These are phyloP conservation scores for Nematolebias whitei DNA, from an alignment of 2,113 vertebrate genomes.

Conservation along the genomic window DNA sequence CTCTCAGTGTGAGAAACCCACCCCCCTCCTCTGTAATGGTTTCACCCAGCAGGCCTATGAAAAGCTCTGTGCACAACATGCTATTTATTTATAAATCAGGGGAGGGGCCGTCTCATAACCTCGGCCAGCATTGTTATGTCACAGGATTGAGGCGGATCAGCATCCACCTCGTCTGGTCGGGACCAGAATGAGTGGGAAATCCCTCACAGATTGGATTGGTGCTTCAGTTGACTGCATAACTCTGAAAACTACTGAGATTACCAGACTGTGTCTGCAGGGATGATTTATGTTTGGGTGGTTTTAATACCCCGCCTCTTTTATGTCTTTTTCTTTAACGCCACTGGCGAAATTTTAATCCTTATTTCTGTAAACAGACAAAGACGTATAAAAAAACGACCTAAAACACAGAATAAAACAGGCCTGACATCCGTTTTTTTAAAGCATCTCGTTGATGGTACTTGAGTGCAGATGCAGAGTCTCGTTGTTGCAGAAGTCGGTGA, in stretches of 20 bases:
- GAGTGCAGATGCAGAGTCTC: conserved; percentile 86
- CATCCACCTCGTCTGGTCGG: conserved; percentile 63
- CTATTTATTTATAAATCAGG: conserved; percentile 77
- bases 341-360: neutral
- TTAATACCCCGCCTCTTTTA: neutral
- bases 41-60: conserved; percentile 34
- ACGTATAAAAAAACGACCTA: no score
- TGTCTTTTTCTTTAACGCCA: neutral
- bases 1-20: conserved; percentile 28
- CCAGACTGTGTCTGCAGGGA: conserved; percentile 4
- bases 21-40: conserved; percentile 3
- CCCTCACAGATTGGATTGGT: conserved; percentile 38
- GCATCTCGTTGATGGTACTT: conserved; percentile 69
- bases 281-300: conserved; percentile 1
- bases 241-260: conserved; percentile 21
- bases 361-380: neutral
- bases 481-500: conserved; percentile 97
- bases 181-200: conserved; percentile 66
- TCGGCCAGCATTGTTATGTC: conserved; percentile 76
- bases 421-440: neutral
- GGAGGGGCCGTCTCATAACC: conserved; percentile 48
- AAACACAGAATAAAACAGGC: neutral
- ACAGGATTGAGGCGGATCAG: conserved; percentile 78
- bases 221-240: conserved; percentile 31
- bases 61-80: conserved; percentile 43